Evolutionary conservation across 2,888 invertebrate species (phyloP), one percentile per base, ranked within the genome.

Genomic region (Helicoverpa assulta): DNA sequence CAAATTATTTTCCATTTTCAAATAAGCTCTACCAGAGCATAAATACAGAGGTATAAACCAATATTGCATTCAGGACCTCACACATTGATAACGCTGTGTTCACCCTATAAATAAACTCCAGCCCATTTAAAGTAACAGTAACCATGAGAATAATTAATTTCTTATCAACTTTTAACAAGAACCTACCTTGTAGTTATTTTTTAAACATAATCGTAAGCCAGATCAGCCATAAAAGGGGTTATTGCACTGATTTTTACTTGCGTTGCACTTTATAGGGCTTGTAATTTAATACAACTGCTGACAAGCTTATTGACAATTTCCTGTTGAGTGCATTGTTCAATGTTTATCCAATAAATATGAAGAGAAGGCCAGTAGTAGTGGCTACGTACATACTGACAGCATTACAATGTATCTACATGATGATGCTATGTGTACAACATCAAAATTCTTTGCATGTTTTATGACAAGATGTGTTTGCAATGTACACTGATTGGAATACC

Each of bases 261-360:
- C 73, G 75, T 72, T 84, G 85, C 84, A 85, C 73, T 78, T 74
- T 68, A 78, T 69, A 80, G 57, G 54, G 61, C 76, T 69, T 65
- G 75, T 79, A 82, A 84, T 77, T 83, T 80, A 87, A 88, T 87
- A 88, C 85, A 88, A 88, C 87, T 86, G 90, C 87, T 89, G 91
- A 89, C 89, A 90, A 87, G 86, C 88, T 94, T 92, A 95, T 95
- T 94, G 93, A 84, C 87, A 86, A 91, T 92, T 92, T 95, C 95
- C 95, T 94, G 95, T 87, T 88, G 84, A 85, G 83, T 70, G 75
- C 88, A 87, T 89, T 89, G 89, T 92, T 89, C 91, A 91, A 91
- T 90, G 87, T 88, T 91, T 89, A 91, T 91, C 90, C 89, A 92
- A 93, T 93, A 91, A 90, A 90, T 87, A 89, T 86, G 79, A 83